Conservation (phyloP, 2,888 invertebrate genomes). For the Polymixis lichenea region DNA sequence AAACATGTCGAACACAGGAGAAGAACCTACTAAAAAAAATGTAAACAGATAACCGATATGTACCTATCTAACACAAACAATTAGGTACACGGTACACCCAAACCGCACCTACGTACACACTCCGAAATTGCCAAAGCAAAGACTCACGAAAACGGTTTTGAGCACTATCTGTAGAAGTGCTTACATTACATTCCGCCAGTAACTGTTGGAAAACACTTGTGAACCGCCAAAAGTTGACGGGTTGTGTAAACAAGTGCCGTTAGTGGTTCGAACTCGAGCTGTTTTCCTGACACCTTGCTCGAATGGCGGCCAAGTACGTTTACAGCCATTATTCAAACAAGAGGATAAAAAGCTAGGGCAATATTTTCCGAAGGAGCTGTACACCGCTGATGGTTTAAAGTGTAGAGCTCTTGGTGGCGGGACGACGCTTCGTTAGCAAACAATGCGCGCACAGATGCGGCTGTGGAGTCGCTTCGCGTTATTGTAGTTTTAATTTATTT, state of each 20-base stretch:
- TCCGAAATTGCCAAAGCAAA: slow-evolving; percentile 68
- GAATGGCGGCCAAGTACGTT: slow-evolving; percentile 88
- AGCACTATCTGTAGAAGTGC: slow-evolving; percentile 82
- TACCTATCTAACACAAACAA: slow-evolving; percentile 4
- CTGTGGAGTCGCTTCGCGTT: slow-evolving; percentile 37
- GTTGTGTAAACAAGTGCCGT: slow-evolving; percentile 88
- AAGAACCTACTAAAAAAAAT: background rate
- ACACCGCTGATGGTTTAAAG: slow-evolving; percentile 89
- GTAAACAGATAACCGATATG: background rate
- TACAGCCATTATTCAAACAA: slow-evolving; percentile 90
- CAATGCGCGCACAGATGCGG: slow-evolving; percentile 75
- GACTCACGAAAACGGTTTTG: slow-evolving; percentile 75
- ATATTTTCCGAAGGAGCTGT: slow-evolving; percentile 89
- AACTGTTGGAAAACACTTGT: slow-evolving; percentile 86
- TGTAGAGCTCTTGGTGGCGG: slow-evolving; percentile 87
- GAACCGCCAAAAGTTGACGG: slow-evolving; percentile 86
- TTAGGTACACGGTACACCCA: slow-evolving; percentile 6
- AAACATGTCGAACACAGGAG: background rate
- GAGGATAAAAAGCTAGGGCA: slow-evolving; percentile 89
- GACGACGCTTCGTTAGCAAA: slow-evolving; percentile 89
- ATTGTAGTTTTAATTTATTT: slow-evolving; percentile 29
- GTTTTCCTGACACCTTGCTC: slow-evolving; percentile 88
- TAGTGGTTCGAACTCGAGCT: slow-evolving; percentile 87
- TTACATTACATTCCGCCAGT: slow-evolving; percentile 88
- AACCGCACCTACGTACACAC: slow-evolving; percentile 39